phyloP scores from a whole-genome alignment of 2,797 vertebrate genomes.

The Peromyscus nudipes region DNA sequence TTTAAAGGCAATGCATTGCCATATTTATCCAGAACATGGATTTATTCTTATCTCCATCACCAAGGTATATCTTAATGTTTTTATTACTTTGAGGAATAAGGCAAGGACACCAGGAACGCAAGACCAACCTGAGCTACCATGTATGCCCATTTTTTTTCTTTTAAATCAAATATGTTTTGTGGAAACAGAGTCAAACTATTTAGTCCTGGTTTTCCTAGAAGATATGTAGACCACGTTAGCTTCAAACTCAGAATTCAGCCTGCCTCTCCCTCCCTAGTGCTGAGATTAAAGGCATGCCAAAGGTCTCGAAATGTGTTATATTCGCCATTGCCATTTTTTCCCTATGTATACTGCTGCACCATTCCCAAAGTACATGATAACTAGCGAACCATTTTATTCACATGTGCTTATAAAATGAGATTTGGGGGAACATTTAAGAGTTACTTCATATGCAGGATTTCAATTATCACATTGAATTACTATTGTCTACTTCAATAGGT shows the following conservation, averaged over 20 bases:
- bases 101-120: background rate
- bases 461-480: background rate
- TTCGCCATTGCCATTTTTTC: background rate
- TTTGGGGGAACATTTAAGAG: conserved; percentile 16
- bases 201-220: background rate
- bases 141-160: background rate
- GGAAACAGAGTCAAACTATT: background rate
- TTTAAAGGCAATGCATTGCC: background rate
- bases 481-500: background rate
- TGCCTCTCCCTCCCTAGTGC: background rate
- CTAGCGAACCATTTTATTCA: background rate
- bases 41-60: background rate
- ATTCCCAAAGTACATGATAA: background rate
- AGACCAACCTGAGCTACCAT: background rate
- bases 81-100: background rate
- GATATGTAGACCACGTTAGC: no score
- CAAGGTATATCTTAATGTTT: background rate
- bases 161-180: background rate
- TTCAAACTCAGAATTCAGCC: background rate
- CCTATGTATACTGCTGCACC: no score
- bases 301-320: background rate
- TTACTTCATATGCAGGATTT: background rate
- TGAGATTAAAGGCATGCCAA: background rate
- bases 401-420: background rate
- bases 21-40: background rate